These are phyloP conservation scores for Sarcophaga bullata DNA, from an alignment of 1,140 invertebrate species.

Conservation along the genomic window DNA sequence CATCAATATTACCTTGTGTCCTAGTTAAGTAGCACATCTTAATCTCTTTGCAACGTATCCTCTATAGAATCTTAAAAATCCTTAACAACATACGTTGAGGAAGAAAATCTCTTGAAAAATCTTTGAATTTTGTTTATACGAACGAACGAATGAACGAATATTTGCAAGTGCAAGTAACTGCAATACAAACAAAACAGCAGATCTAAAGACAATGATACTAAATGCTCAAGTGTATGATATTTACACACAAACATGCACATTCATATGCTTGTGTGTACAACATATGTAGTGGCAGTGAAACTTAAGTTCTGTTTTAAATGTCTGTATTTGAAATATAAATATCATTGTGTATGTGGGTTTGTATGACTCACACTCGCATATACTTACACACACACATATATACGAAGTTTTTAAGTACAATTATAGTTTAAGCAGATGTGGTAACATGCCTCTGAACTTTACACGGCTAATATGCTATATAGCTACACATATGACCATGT, in stretches of 20 bases:
- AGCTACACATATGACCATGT: background rate
- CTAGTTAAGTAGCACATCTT: no score
- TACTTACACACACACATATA: background rate
- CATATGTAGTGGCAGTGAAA: background rate
- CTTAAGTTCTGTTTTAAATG: no score
- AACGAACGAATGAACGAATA: background rate
- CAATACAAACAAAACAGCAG: no score
- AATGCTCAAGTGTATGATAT: no score
- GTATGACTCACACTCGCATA: background rate
- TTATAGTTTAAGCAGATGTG: slow-evolving; percentile 5
- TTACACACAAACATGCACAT: background rate
- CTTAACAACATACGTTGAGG: no score
- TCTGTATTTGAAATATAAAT: no score
- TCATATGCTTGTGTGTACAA: background rate
- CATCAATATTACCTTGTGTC: no score
- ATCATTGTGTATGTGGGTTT: background rate
- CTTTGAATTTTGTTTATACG: background rate
- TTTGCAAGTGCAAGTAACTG: background rate
- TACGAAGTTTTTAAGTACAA: background rate
- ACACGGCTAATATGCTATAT: background rate
- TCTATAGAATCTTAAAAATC: no score
- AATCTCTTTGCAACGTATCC: no score
- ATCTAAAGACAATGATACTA: no score
- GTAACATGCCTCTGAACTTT: background rate
- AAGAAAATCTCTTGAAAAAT: background rate